Evolutionary conservation across 2,888 invertebrate species (phyloP).

Genomic region (Resseliella maxima): DNA sequence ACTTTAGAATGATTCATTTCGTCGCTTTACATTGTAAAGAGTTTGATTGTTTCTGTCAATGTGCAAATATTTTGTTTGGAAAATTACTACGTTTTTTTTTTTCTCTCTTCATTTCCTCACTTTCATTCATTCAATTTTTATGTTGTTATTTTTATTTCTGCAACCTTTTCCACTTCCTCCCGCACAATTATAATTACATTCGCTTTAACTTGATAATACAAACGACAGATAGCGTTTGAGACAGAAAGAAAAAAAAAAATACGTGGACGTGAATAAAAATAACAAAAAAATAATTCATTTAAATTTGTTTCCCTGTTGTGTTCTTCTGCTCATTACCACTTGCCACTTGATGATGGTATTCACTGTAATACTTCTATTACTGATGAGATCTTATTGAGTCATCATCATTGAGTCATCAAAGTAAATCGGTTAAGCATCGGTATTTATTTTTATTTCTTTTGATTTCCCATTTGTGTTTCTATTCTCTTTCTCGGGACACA

Average conservation of each 20-base stretch:
- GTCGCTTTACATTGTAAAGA: not conserved
- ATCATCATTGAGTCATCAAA: conserved; percentile 6
- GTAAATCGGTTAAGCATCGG: not conserved
- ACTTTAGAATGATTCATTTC: not conserved
- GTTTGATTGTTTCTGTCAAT: conserved; percentile 13
- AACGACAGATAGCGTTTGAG: not conserved
- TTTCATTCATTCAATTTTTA: not conserved
- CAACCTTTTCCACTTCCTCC: not conserved
- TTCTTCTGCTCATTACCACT: not conserved
- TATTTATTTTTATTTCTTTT: not conserved
- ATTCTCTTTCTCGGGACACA: too few relatives aligned
- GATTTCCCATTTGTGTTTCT: too few relatives aligned
- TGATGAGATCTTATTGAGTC: not conserved
- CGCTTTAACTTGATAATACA: not conserved
- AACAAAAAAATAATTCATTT: not conserved
- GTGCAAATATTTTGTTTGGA: conserved; percentile 21
- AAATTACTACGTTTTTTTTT: not conserved
- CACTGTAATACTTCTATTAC: not conserved
- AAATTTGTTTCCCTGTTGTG: not conserved
- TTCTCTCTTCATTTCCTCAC: not conserved
- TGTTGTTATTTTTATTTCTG: not conserved
- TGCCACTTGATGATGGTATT: not conserved
- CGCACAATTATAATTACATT: conserved; percentile 34
- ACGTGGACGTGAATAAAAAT: not conserved
- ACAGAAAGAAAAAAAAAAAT: not conserved